Percentiles rank a stretch among this genome's conserved stretches.
Evolutionary conservation across 2,888 invertebrate genomes (phyloP).

Genomic region (Invenusta paracnida): DNA sequence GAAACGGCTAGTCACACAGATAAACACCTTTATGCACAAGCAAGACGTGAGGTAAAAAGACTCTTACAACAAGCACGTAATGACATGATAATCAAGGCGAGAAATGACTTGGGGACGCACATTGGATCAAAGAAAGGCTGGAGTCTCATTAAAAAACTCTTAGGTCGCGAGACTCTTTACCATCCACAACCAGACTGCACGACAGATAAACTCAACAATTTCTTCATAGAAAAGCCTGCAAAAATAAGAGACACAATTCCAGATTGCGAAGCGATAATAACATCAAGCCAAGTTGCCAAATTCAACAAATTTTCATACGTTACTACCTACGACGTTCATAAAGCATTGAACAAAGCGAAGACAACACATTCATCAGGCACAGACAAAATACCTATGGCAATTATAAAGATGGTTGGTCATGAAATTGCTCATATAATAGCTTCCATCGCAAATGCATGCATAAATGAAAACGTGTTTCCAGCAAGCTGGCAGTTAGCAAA

Average conservation of each 20-base stretch:
- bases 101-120: not conserved
- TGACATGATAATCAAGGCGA: not conserved
- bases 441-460: constrained; percentile 18
- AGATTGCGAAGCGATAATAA: not conserved
- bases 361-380: constrained; percentile 17
- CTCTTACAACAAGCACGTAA: constrained; percentile 2
- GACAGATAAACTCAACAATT: constrained; percentile 11
- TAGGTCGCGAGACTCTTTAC: not conserved
- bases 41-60: not conserved
- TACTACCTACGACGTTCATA: constrained; percentile 2
- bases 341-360: not conserved
- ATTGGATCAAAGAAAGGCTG: constrained; percentile 21
- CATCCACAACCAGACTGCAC: constrained; percentile 23
- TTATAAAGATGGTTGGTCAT: not conserved
- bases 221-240: constrained; percentile 6
- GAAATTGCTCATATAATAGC: constrained; percentile 13
- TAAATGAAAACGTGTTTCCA: not conserved
- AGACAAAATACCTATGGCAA: not conserved
- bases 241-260: constrained; percentile 12
- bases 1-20: not conserved
- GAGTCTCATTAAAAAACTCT: constrained; percentile 26
- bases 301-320: not conserved
- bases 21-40: not conserved
- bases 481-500: constrained; percentile 8
- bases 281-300: not conserved